Evolutionary conservation across 2,113 vertebrate genomes (phyloP).

Genomic region (Hippoglossus stenolepis): DNA sequence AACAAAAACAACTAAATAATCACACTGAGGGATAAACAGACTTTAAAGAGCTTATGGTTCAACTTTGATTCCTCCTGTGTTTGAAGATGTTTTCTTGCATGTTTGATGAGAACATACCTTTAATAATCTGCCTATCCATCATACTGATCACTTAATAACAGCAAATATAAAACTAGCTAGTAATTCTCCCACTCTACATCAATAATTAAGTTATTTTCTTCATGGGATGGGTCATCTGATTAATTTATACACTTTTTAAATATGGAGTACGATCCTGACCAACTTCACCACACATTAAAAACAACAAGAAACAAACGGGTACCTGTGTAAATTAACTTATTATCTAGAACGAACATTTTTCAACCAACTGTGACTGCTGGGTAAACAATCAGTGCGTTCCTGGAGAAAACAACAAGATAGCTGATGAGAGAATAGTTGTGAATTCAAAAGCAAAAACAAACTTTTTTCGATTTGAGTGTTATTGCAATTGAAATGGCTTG

Average conservation of each 20-base stretch:
- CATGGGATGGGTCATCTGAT: conserved; percentile 6
- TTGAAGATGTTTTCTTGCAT: neutral
- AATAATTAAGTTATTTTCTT: neutral
- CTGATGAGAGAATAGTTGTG: neutral
- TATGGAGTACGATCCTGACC: neutral
- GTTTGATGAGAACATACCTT: neutral
- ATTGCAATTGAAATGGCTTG: neutral
- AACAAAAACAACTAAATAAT: neutral
- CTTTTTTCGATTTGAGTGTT: neutral
- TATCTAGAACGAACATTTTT: neutral
- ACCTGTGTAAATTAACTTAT: neutral
- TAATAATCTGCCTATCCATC: neutral
- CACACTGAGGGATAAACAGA: neutral
- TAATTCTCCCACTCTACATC: neutral
- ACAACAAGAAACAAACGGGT: neutral
- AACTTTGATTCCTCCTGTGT: neutral
- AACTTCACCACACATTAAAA: neutral
- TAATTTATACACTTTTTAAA: neutral
- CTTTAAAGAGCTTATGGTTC: neutral
- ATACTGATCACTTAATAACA: neutral
- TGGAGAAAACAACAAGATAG: neutral
- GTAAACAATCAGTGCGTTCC: neutral
- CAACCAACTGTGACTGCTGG: neutral
- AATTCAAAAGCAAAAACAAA: neutral
- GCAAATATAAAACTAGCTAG: neutral